Percentiles rank a stretch among this genome's conserved stretches.
Conservation (phyloP, 2,113 vertebrate species). For the Boulengeromyrus knoepffleri region DNA sequence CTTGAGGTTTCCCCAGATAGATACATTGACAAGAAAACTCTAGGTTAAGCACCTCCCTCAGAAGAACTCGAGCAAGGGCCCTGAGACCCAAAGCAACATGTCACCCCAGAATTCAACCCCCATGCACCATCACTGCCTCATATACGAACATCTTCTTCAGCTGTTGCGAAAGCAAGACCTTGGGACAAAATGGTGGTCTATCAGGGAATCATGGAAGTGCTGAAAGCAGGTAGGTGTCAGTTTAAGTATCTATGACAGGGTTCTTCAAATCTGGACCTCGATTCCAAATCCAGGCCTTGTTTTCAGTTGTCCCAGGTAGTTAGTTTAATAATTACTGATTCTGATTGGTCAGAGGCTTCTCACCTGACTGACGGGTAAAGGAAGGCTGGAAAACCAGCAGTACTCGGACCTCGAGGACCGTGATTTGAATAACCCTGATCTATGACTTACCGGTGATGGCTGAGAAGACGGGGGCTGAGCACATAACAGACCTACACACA, state of each 20-base stretch:
- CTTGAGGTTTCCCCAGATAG: neutral
- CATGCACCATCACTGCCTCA: neutral
- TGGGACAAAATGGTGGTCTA: neutral
- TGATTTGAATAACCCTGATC: no score
- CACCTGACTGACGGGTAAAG: no score
- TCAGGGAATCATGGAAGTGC: neutral
- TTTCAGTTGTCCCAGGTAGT: no score
- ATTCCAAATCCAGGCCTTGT: no score
- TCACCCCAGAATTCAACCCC: neutral
- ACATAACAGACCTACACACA: neutral
- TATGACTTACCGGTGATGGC: neutral
- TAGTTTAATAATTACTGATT: no score
- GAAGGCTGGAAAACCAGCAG: no score
- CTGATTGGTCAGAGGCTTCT: no score
- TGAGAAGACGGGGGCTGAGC: neutral
- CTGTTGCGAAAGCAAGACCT: neutral
- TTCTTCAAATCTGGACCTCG: no score
- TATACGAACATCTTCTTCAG: neutral
- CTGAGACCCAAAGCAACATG: neutral
- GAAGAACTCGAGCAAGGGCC: neutral
- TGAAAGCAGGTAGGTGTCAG: neutral
- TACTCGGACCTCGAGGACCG: no score
- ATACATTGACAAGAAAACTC: neutral
- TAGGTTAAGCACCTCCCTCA: neutral
- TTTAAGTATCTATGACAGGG: neutral